These are phyloP conservation scores for Ibycter americanus DNA, from an alignment of 2,797 vertebrate species.

Conservation along the genomic window DNA sequence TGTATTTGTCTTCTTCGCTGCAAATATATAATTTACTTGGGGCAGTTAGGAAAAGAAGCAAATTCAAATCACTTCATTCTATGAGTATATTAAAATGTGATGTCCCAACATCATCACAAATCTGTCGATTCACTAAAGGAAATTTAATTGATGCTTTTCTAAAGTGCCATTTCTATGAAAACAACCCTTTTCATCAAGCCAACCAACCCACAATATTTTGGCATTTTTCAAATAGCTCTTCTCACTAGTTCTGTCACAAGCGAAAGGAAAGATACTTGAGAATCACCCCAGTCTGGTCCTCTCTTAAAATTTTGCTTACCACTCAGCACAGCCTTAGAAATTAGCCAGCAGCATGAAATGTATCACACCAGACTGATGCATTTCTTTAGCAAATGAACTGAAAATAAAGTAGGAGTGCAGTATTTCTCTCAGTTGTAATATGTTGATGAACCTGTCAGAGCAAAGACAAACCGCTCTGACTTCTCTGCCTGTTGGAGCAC, in stretches of 20 bases:
- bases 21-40: background rate
- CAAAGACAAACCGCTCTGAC: background rate
- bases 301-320: background rate
- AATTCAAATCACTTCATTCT: background rate
- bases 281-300: background rate
- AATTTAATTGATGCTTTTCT: background rate
- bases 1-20: background rate
- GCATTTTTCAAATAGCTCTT: background rate
- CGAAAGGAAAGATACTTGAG: background rate
- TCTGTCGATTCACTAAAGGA: accelerated
- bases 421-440: background rate
- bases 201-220: background rate
- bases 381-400: background rate
- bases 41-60: background rate
- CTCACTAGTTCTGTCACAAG: background rate
- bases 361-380: background rate
- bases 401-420: background rate
- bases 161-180: background rate
- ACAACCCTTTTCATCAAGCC: background rate
- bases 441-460: conserved; percentile 27
- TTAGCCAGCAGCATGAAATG: background rate
- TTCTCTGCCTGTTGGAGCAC: background rate
- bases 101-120: background rate
- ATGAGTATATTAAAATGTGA: background rate
- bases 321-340: background rate